A percentile compares a stretch with the other conserved stretches of the same genome.
Conservation (phyloP, 2,113 vertebrate genomes). For the Holacanthus passer region DNA sequence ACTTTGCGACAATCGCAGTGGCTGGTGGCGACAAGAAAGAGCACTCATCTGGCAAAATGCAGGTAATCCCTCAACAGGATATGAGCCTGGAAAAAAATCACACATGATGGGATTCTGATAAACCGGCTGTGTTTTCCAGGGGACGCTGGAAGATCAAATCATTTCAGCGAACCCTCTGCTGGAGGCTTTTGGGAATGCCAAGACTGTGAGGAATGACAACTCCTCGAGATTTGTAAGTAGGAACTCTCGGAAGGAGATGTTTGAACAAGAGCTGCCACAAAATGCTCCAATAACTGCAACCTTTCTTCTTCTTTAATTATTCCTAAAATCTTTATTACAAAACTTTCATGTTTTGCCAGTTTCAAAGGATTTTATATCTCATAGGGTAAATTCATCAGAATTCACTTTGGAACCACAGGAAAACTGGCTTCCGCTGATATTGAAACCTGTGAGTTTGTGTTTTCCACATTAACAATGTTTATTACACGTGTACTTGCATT, state of each 20-base stretch:
- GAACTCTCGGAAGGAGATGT: neutral
- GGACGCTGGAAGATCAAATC: conserved; percentile 80
- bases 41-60: conserved; percentile 64
- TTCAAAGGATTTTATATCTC: neutral
- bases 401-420: conserved; percentile 79
- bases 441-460: conserved; percentile 76
- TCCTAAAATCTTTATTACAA: neutral
- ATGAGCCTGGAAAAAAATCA: neutral
- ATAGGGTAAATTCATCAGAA: conserved; percentile 82
- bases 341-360: neutral
- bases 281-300: neutral
- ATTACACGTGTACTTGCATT: rapidly evolving
- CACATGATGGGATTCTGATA: neutral
- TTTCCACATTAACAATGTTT: neutral
- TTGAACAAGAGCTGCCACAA: neutral
- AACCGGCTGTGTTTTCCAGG: conserved; percentile 58
- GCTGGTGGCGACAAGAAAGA: conserved; percentile 53
- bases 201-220: conserved; percentile 82
- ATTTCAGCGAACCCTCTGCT: conserved; percentile 78
- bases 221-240: conserved; percentile 78
- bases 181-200: conserved; percentile 74
- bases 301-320: no score
- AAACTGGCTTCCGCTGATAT: conserved; percentile 81
- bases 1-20: conserved; percentile 79
- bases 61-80: conserved; percentile 35